phyloP scores from a whole-genome alignment of 1,140 invertebrate genomes.

The Tetramorium parvispinum region DNA sequence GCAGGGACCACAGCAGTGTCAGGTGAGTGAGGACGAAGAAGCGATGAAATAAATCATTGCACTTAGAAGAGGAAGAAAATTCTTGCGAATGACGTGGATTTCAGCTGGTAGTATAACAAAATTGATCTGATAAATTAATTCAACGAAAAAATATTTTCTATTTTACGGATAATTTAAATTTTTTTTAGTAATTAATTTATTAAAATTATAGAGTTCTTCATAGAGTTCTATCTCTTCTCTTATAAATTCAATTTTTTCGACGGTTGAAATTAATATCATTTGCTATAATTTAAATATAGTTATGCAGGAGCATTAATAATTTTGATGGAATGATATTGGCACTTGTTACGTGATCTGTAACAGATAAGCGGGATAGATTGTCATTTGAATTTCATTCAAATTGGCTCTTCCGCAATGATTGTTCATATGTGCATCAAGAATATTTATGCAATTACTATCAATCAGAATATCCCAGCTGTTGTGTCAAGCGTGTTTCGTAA shows the following conservation, averaged over 20 bases:
- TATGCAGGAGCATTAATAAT: constrained; percentile 35
- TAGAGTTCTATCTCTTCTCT: background rate
- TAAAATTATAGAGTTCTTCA: background rate
- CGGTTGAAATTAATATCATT: background rate
- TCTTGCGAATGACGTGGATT: background rate
- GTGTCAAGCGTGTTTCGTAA: background rate
- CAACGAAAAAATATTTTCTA: background rate
- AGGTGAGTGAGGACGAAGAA: constrained; percentile 85
- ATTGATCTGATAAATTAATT: constrained; percentile 4
- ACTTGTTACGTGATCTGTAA: constrained; percentile 34
- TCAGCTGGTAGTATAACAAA: background rate
- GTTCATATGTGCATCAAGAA: constrained; percentile 18
- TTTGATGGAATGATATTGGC: constrained; percentile 36
- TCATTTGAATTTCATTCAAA: constrained; percentile 47
- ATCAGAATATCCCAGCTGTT: constrained; percentile 10
- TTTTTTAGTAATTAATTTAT: background rate
- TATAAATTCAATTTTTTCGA: background rate
- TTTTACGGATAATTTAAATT: background rate
- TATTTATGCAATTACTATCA: constrained; percentile 26
- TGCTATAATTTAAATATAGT: background rate
- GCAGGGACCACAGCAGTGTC: constrained; percentile 92
- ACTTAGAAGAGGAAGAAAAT: background rate
- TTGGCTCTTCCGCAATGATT: constrained; percentile 26
- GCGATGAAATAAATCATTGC: background rate
- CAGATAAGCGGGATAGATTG: constrained; percentile 21